These are phyloP conservation scores for Nectonema munidae DNA, from an alignment of 2,888 invertebrate species.

Conservation along the genomic window DNA sequence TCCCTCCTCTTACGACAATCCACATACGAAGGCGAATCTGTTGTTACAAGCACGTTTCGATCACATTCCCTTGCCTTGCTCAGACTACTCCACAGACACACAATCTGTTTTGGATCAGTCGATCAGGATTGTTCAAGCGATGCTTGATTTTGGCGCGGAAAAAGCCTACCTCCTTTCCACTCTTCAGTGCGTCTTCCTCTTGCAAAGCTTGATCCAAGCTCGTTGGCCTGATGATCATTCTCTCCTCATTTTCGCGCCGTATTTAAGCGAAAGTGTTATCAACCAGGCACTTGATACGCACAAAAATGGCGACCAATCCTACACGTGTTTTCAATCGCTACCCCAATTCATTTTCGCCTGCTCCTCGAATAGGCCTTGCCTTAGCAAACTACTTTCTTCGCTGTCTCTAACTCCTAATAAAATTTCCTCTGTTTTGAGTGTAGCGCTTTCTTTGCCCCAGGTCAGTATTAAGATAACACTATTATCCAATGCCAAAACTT, in stretches of 20 bases:
- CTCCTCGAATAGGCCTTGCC: too few species aligned
- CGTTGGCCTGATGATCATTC: conserved; percentile 19
- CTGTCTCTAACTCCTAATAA: too few species aligned
- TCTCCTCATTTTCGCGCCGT: conserved; percentile 14
- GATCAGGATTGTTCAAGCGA: conserved; percentile 68
- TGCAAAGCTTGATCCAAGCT: conserved; percentile 44
- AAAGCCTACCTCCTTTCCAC: conserved; percentile 55
- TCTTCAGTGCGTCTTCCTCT: conserved; percentile 34
- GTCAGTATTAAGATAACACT: neutral
- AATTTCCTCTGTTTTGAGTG: neutral
- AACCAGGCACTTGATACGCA: too few species aligned
- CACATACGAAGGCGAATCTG: conserved; percentile 67
- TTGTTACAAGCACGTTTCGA: conserved; percentile 71
- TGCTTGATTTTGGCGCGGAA: conserved; percentile 69
- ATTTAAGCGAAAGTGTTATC: too few species aligned
- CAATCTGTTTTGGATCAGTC: conserved; percentile 86
- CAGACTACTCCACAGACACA: conserved; percentile 75
- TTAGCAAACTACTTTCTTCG: too few species aligned
- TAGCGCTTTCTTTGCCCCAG: neutral
- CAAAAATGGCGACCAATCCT: too few species aligned
- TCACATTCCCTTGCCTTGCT: conserved; percentile 43
- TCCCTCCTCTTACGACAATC: conserved; percentile 43
- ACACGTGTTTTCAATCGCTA: too few species aligned
- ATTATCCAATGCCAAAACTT: neutral
- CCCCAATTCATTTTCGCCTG: too few species aligned